phyloP scores from a whole-genome alignment of 1,140 invertebrate genomes.

The Sinonovacula constricta region DNA sequence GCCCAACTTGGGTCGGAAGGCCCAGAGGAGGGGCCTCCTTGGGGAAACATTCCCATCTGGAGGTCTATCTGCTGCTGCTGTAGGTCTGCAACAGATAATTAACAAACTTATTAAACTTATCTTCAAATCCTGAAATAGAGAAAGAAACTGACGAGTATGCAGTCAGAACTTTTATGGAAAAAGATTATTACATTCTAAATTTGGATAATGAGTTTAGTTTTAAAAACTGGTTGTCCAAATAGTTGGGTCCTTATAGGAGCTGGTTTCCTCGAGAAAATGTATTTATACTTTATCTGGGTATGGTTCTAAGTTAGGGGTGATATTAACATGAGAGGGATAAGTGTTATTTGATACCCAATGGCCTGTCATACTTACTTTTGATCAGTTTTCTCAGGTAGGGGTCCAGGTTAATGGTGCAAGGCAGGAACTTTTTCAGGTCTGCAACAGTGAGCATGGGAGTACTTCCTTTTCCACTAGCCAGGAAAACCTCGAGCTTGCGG shows the following conservation, averaged over 20 bases:
- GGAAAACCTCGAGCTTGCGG: slow-evolving; percentile 94
- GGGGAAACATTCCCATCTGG: too few relatives aligned
- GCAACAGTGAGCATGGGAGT: slow-evolving; percentile 83
- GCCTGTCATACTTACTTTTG: slow-evolving; percentile 85
- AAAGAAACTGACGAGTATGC: too few relatives aligned
- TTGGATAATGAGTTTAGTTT: too few relatives aligned
- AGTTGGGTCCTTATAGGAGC: background rate
- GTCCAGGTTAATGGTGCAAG: slow-evolving; percentile 97
- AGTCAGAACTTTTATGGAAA: too few relatives aligned
- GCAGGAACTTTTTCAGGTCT: slow-evolving; percentile 95
- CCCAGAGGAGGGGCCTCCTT: too few relatives aligned
- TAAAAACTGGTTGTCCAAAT: background rate
- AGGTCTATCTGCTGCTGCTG: slow-evolving; percentile 3
- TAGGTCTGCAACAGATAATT: background rate
- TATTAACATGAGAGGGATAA: too few relatives aligned
- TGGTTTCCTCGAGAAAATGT: background rate
- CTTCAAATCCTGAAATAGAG: background rate
- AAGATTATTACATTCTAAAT: too few relatives aligned
- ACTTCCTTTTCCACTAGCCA: slow-evolving; percentile 86
- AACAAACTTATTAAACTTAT: slow-evolving; percentile 1
- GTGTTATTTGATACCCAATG: too few relatives aligned
- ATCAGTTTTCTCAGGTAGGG: slow-evolving; percentile 97
- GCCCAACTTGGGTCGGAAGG: too few relatives aligned
- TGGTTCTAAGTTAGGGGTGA: background rate
- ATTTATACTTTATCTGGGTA: background rate